Percentiles rank a stretch among this genome's conserved stretches.
phyloP scores from a whole-genome alignment of 2,797 vertebrate species.

The Liparis tanakae region DNA sequence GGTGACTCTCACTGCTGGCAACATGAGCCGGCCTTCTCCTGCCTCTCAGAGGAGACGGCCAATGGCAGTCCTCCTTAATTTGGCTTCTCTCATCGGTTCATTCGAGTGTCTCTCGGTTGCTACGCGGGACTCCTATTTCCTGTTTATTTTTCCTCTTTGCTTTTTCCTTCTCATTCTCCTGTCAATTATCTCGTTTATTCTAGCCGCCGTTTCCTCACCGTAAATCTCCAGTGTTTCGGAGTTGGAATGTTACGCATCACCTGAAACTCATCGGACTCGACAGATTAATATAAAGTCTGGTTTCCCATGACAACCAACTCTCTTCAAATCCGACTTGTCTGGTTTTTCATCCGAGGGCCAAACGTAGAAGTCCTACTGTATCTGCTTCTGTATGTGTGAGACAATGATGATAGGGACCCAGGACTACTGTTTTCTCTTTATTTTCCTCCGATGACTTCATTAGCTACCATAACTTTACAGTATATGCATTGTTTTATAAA shows the following conservation, averaged over 20 bases:
- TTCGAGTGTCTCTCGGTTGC: constrained; percentile 20
- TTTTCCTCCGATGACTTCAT: constrained; percentile 80
- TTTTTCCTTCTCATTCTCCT: constrained; percentile 75
- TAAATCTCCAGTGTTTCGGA: constrained; percentile 47
- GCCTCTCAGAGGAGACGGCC: constrained; percentile 52
- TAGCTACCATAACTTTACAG: constrained; percentile 78
- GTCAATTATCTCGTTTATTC: constrained; percentile 7
- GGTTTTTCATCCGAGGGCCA: constrained; percentile 34
- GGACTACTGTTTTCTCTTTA: constrained; percentile 82
- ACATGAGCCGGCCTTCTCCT: constrained; percentile 91
- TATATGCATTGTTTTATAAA: constrained; percentile 93
- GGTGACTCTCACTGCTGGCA: constrained; percentile 83
- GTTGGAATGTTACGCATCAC: constrained; percentile 43
- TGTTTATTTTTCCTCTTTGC: constrained; percentile 11
- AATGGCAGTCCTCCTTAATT: constrained; percentile 27
- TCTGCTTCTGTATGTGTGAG: constrained; percentile 89
- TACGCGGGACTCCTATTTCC: constrained; percentile 21
- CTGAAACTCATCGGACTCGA: constrained; percentile 33
- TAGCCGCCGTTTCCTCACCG: constrained; percentile 11
- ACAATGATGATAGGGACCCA: constrained; percentile 87
- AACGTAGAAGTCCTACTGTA: constrained; percentile 70
- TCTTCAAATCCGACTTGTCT: constrained; percentile 18
- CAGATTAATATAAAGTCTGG: constrained; percentile 28
- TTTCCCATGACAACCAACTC: constrained; percentile 14
- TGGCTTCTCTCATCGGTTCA: constrained; percentile 26